Evolutionary conservation across 2,113 vertebrate genomes (phyloP), one percentile per base, ranked within the genome.

Genomic region (Plecturocebus donacophilus): DNA sequence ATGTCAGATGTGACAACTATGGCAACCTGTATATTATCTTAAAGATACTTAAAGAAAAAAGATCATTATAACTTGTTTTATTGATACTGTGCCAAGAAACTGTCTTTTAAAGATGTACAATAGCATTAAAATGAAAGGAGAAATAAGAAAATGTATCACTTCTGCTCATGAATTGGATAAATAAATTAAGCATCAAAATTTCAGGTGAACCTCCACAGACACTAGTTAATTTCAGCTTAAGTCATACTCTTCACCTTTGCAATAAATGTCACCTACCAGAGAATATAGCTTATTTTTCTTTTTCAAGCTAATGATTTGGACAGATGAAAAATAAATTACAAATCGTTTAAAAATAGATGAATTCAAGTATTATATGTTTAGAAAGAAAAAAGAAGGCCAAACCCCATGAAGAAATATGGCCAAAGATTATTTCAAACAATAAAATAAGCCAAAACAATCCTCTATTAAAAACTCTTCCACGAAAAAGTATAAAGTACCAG

Each of bases 51-150:
- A 71, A 82, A n/a, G 42, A 66, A 38, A 71, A 77, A 93, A 16
- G 6, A 45, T 61, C 14, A 21, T 86, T 88, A 11, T 21, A 79
- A 90, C 47, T 79, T 3, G 61, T 23, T 70, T 0, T 84, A 61
- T 2, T 80, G 25, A 75, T 21, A 19, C 3, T 52, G 1, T 80
- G 47, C 16, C 54, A 35, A 90, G 68, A 95, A 91, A 75, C 8
- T 71, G 23, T 54, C 11, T 84, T 87, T 84, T 84, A 76, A 96
- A 96, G 23, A 49, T 54, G 9, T 52, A 87, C 77, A 87, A 64
- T 75, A 38, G 52, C 13, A 94, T 87, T 92, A 58, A 96, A 87
- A 91, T 61, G 54, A 94, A 96, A 58, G 42, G 47, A 81, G 23
- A 45, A 84, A 75, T 77, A 88, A 76, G 30, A 91, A 81, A 83